These are phyloP conservation scores for Falco berigora DNA, from an alignment of 2,797 vertebrate genomes.

Conservation along the genomic window DNA sequence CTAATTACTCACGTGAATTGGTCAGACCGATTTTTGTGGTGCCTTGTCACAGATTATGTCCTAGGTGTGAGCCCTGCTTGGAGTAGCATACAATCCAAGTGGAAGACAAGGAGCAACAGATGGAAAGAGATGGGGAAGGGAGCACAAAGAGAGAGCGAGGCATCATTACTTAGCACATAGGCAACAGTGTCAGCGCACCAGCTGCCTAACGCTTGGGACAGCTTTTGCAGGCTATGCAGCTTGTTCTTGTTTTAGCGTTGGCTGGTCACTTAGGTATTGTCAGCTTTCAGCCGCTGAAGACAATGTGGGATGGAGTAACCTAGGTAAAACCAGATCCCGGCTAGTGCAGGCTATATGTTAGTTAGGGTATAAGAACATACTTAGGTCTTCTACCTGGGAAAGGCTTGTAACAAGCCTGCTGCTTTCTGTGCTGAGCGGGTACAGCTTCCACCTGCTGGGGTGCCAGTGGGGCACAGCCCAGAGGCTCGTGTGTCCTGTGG, in stretches of 20 bases:
- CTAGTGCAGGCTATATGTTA: background rate
- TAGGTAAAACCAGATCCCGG: background rate
- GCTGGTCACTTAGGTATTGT: background rate
- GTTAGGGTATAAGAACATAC: background rate
- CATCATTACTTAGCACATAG: conserved; percentile 31
- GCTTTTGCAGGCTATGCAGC: background rate
- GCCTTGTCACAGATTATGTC: background rate
- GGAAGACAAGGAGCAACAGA: conserved; percentile 9
- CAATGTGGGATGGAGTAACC: background rate
- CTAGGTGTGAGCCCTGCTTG: background rate
- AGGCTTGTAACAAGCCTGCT: background rate
- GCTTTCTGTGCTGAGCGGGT: background rate
- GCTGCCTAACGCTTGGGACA: background rate
- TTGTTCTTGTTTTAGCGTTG: background rate
- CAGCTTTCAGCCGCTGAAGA: background rate
- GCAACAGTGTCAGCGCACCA: background rate
- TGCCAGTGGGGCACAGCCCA: background rate
- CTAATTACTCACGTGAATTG: background rate
- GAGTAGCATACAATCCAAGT: background rate
- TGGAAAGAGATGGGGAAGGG: background rate
- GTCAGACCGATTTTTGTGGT: background rate
- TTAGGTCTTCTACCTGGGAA: background rate
- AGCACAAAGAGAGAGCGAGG: background rate
- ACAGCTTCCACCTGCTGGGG: background rate
- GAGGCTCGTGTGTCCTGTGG: fast-evolving